Evolutionary conservation across 2,888 invertebrate species (phyloP).

Genomic region (Pimpla rufipes): DNA sequence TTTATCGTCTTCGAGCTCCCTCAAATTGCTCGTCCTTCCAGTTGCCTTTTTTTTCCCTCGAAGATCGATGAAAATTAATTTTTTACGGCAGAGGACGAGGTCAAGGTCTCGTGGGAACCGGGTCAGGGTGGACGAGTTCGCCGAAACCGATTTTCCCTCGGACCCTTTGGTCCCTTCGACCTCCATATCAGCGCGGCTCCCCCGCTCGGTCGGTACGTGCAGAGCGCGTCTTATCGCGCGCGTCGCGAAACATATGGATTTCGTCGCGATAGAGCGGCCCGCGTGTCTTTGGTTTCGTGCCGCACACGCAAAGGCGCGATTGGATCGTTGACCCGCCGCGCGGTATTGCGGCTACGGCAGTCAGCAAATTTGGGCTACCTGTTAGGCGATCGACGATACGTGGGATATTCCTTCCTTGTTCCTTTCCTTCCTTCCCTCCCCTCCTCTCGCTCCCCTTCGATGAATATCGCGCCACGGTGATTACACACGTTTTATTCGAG

Average conservation of each 20-base stretch:
- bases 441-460: neutral
- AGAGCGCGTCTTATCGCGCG: neutral
- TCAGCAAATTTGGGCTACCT: slow-evolving; percentile 30
- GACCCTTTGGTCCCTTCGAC: slow-evolving; percentile 12
- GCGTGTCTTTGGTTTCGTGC: neutral
- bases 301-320: neutral
- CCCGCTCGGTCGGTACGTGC: neutral
- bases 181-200: slow-evolving; percentile 1
- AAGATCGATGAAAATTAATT: neutral
- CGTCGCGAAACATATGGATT: neutral
- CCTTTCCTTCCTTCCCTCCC: neutral
- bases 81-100: slow-evolving; percentile 17
- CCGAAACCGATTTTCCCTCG: slow-evolving; percentile 44
- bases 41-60: neutral
- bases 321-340: slow-evolving; percentile 2
- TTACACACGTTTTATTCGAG: slow-evolving; percentile 4
- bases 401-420: slow-evolving; percentile 2
- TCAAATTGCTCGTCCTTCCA: too few relatives aligned
- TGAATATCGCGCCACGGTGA: slow-evolving; percentile 5
- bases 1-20: too few relatives aligned
- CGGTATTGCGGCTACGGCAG: neutral
- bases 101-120: slow-evolving; percentile 40
- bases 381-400: slow-evolving; percentile 2
- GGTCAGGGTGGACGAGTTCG: slow-evolving; percentile 13
- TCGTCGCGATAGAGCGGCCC: neutral